Conservation (phyloP, 2,888 invertebrate genomes). For the Tenthredo mesomela region DNA sequence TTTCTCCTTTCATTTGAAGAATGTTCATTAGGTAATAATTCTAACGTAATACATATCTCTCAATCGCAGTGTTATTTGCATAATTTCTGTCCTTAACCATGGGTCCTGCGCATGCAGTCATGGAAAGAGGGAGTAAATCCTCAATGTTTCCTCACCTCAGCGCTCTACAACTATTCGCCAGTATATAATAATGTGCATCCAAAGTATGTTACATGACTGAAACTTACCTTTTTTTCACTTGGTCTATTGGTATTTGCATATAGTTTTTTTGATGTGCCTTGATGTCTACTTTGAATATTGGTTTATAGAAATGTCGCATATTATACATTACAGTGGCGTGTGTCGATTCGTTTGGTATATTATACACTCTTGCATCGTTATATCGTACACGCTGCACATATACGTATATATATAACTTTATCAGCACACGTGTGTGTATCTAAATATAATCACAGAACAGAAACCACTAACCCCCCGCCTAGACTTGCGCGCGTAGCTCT, state of each 20-base stretch:
- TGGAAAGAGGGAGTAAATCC: neutral
- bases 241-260: neutral
- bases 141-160: neutral
- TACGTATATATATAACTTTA: slow-evolving; percentile 19
- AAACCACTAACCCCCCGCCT: slow-evolving; percentile 61
- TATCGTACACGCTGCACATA: neutral
- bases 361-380: slow-evolving; percentile 14
- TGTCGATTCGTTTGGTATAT: neutral
- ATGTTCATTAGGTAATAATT: neutral
- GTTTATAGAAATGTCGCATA: neutral
- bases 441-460: slow-evolving; percentile 67
- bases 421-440: slow-evolving; percentile 58
- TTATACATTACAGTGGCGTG: neutral
- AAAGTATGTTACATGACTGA: neutral
- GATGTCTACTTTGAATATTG: neutral
- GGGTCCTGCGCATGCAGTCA: neutral
- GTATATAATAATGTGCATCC: neutral
- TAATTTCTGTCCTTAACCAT: neutral
- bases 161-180: neutral
- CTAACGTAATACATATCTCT: neutral
- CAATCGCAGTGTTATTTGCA: neutral
- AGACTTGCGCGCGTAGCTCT: slow-evolving; percentile 48
- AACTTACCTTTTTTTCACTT: neutral
- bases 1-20: neutral
- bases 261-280: neutral